Evolutionary conservation across 2,113 vertebrate genomes (phyloP).

Genomic region (Dicrurus megarhynchus): DNA sequence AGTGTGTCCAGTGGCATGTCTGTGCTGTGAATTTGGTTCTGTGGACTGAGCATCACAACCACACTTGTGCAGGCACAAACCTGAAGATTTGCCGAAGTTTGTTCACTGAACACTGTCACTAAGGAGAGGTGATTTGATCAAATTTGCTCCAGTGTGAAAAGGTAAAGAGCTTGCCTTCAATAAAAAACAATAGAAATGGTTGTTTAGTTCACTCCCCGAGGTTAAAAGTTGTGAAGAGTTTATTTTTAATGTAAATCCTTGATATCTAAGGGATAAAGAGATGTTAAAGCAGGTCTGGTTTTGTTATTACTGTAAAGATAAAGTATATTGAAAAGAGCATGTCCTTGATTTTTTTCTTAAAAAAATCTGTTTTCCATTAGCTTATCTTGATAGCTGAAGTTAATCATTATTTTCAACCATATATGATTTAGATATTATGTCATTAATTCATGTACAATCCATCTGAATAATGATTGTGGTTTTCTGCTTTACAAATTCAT

Average conservation of each 20-base stretch:
- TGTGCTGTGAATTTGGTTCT: neutral
- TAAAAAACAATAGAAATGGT: neutral
- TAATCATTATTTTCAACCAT: constrained; percentile 84
- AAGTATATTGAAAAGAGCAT: constrained; percentile 67
- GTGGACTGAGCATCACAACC: neutral
- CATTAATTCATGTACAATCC: constrained; percentile 88
- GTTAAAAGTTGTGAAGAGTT: constrained; percentile 40
- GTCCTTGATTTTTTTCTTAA: constrained; percentile 47
- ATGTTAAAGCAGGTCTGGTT: constrained; percentile 66
- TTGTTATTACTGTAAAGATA: constrained; percentile 74
- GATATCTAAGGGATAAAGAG: constrained; percentile 50
- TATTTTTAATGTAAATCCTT: constrained; percentile 60
- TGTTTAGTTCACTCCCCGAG: neutral
- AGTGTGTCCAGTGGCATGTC: neutral
- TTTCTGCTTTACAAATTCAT: constrained; percentile 88
- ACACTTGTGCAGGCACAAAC: neutral
- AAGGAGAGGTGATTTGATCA: neutral
- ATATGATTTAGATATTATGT: constrained; percentile 90
- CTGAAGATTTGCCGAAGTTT: neutral
- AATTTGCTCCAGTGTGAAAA: neutral
- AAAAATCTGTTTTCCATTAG: constrained; percentile 80
- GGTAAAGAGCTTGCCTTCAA: neutral
- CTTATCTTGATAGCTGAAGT: constrained; percentile 83
- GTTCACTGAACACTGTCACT: neutral
- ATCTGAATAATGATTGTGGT: constrained; percentile 87